Percentiles rank a stretch among this genome's conserved stretches.
phyloP scores from a whole-genome alignment of 2,113 vertebrate species.

The Ornithorhynchus anatinus region DNA sequence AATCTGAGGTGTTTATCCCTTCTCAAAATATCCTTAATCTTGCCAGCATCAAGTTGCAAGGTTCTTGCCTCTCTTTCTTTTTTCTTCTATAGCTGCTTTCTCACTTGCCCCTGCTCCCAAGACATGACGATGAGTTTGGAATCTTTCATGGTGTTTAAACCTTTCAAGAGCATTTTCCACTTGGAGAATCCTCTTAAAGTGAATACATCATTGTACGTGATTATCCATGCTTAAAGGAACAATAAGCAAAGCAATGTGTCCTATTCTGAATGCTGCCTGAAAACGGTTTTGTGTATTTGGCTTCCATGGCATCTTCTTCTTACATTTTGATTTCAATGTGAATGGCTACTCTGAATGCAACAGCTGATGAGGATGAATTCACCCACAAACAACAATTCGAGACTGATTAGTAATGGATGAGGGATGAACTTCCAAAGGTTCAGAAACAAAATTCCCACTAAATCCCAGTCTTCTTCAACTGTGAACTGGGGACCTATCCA shows the following conservation, averaged over 20 bases:
- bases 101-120: conserved; percentile 14
- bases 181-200: conserved; percentile 57
- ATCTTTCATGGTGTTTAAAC: conserved; percentile 60
- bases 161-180: conserved; percentile 65
- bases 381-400: neutral
- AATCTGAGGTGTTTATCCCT: neutral
- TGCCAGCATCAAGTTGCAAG: neutral
- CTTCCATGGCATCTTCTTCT: too few relatives aligned
- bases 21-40: neutral
- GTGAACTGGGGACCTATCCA: too few relatives aligned
- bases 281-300: too few relatives aligned
- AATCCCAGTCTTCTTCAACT: too few relatives aligned
- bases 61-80: neutral
- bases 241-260: conserved; percentile 49
- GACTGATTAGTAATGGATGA: neutral
- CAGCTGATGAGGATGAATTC: neutral
- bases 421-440: fast-evolving
- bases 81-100: conserved; percentile 1
- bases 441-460: fast-evolving
- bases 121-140: conserved; percentile 39
- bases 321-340: neutral
- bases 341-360: neutral
- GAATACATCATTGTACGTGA: conserved; percentile 55
- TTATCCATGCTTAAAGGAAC: conserved; percentile 63
- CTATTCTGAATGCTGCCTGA: conserved; percentile 5